Conservation (phyloP, 2,888 invertebrate genomes). For the Idaea aversata region DNA sequence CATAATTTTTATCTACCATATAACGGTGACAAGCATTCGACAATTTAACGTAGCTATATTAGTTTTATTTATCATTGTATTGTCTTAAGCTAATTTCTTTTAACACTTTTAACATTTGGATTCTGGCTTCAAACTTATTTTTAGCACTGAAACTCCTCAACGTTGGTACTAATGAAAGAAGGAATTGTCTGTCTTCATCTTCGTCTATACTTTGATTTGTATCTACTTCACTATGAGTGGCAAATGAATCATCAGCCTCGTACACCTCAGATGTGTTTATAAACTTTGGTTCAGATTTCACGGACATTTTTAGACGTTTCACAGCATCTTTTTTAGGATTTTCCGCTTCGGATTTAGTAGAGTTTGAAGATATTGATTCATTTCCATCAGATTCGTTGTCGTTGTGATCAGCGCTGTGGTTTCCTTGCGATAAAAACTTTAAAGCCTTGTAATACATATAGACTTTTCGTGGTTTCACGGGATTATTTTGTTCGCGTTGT, state of each 20-base stretch:
- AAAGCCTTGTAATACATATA: conserved; percentile 10
- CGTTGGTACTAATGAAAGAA: conserved; percentile 52
- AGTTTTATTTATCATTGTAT: conserved; percentile 19
- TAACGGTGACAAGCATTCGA: too few relatives aligned
- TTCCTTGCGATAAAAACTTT: not conserved
- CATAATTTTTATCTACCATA: too few relatives aligned
- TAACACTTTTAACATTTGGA: conserved; percentile 52
- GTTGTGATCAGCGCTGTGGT: not conserved
- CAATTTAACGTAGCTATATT: too few relatives aligned
- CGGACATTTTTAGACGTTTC: not conserved
- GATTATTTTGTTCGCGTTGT: conserved; percentile 9
- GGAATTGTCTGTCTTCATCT: conserved; percentile 56
- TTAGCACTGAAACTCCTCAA: conserved; percentile 48
- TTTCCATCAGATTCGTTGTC: not conserved
- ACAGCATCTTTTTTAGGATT: not conserved
- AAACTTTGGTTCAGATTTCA: not conserved
- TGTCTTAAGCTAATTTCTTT: conserved; percentile 43
- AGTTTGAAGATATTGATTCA: not conserved
- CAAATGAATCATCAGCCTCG: not conserved
- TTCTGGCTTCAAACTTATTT: conserved; percentile 55
- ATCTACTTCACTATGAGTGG: not conserved
- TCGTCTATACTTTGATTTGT: conserved; percentile 32
- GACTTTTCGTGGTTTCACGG: conserved; percentile 20
- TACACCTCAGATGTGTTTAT: not conserved
- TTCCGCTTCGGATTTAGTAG: not conserved